Conservation (phyloP, 2,113 vertebrate species). For the Enhydra lutris region DNA sequence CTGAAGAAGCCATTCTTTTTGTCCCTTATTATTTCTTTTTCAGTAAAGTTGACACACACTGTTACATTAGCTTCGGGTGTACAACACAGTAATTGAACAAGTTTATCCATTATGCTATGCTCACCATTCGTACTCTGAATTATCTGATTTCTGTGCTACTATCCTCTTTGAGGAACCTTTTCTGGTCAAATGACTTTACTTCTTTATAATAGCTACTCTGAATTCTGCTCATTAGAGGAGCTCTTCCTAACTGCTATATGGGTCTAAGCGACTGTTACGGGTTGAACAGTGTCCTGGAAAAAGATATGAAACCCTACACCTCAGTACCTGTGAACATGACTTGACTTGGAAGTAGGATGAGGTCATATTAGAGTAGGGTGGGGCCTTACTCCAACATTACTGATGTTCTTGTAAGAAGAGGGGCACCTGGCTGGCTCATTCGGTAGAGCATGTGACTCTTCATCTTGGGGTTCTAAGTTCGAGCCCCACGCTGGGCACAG, state of each 20-base stretch:
- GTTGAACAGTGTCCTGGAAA: neutral
- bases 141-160: conserved; percentile 37
- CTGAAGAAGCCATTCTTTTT: neutral
- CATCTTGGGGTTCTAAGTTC: neutral
- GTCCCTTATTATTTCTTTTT: neutral
- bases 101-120: neutral
- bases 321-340: neutral
- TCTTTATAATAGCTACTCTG: neutral
- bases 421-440: neutral
- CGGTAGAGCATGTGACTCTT: neutral
- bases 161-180: neutral
- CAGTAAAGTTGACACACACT: neutral
- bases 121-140: neutral
- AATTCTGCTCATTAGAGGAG: neutral
- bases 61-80: neutral
- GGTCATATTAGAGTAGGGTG: neutral
- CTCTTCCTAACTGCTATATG: neutral
- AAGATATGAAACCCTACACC: neutral
- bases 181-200: conserved; percentile 24
- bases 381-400: neutral
- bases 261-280: neutral
- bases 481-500: neutral
- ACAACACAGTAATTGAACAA: neutral
- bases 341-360: neutral
- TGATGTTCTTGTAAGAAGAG: neutral